A percentile compares a stretch with the other conserved stretches of the same genome.
Evolutionary conservation across 2,113 vertebrate species (phyloP).

Genomic region (Tursiops truncatus): DNA sequence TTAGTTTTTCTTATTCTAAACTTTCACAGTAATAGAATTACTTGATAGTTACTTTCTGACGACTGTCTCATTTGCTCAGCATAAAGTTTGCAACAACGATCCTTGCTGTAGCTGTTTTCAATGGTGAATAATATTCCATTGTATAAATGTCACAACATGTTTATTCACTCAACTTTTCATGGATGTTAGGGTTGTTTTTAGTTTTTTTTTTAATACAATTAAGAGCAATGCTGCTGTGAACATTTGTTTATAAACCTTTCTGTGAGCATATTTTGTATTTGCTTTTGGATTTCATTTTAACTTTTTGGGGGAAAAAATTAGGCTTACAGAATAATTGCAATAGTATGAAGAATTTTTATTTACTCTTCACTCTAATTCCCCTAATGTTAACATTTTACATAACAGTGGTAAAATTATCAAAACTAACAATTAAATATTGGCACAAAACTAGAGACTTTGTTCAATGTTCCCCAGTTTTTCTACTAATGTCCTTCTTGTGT

Average conservation of each 20-base stretch:
- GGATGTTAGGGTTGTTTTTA: neutral
- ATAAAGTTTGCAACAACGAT: neutral
- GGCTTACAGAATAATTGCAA: neutral
- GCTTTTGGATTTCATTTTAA: neutral
- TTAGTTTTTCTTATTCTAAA: neutral
- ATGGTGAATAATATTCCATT: neutral
- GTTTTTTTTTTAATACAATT: neutral
- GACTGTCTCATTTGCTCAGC: neutral
- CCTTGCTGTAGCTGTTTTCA: neutral
- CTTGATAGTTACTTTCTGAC: neutral
- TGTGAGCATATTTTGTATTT: neutral
- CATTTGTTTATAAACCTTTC: neutral
- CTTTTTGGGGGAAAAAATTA: neutral
- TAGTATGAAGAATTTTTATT: neutral
- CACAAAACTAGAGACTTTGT: neutral
- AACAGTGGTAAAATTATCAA: neutral
- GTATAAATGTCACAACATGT: neutral
- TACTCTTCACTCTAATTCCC: neutral
- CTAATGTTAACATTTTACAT: neutral
- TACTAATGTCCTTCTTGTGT: neutral
- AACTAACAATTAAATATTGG: neutral
- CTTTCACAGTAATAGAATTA: neutral
- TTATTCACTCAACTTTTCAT: neutral
- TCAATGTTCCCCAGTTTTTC: neutral
- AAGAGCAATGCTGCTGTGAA: neutral